Percentiles rank a stretch among this genome's conserved stretches.
Conservation (phyloP, 2,797 vertebrate genomes). For the Somateria mollissima region DNA sequence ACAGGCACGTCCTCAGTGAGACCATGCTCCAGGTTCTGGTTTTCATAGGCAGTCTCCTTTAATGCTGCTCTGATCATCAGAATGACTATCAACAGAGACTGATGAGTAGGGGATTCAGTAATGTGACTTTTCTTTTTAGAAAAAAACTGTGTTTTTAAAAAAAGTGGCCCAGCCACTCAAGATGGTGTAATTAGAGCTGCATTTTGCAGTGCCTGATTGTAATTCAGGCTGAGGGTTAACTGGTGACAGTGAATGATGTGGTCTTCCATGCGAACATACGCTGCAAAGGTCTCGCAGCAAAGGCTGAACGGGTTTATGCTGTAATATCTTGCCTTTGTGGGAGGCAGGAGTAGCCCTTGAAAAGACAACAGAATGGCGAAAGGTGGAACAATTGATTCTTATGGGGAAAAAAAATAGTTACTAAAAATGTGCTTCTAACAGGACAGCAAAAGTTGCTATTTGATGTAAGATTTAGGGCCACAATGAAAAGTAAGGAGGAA, state of each 20-base stretch:
- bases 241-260: neutral
- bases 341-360: neutral
- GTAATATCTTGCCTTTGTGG: neutral
- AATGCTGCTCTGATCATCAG: neutral
- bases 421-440: neutral
- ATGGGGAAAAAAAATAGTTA: neutral
- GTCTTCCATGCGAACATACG: neutral
- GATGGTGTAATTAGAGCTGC: neutral
- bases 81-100: neutral
- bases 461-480: neutral
- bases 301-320: neutral
- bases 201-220: neutral
- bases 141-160: neutral
- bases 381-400: neutral
- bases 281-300: neutral
- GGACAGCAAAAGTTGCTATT: neutral
- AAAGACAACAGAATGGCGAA: neutral
- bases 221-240: neutral
- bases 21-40: neutral
- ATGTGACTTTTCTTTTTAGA: constrained; percentile 13
- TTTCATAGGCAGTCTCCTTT: neutral
- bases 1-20: neutral
- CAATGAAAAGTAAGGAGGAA: neutral
- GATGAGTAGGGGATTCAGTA: constrained; percentile 12
- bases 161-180: neutral